phyloP scores from a whole-genome alignment of 2,797 vertebrate genomes.

The Aplochiton taeniatus region DNA sequence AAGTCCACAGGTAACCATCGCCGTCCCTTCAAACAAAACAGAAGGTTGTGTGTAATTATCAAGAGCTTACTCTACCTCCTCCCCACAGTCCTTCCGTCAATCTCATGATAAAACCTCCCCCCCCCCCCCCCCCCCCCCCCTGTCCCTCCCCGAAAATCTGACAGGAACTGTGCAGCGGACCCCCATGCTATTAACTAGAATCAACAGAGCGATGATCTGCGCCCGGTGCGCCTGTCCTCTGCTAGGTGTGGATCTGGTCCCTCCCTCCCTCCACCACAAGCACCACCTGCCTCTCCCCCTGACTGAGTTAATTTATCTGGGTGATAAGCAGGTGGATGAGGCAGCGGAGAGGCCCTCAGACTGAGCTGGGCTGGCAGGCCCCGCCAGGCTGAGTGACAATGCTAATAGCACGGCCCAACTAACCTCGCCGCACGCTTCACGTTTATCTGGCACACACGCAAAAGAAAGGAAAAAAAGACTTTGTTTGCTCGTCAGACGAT shows the following conservation, averaged over 20 bases:
- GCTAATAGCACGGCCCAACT: slow-evolving; percentile 81
- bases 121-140: slow-evolving; percentile 10
- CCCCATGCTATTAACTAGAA: slow-evolving; percentile 77
- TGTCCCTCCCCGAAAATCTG: slow-evolving; percentile 66
- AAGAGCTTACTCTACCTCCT: slow-evolving; percentile 69
- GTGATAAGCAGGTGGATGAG: slow-evolving; percentile 81
- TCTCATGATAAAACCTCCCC: slow-evolving; percentile 39
- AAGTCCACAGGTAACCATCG: neutral
- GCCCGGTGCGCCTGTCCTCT: slow-evolving; percentile 74
- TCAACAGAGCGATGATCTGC: slow-evolving; percentile 80
- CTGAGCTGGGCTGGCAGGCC: slow-evolving; percentile 80
- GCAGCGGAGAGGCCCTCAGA: slow-evolving; percentile 74
- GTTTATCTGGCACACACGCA: slow-evolving; percentile 76
- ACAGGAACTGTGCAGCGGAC: slow-evolving; percentile 57
- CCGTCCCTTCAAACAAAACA: slow-evolving; percentile 66
- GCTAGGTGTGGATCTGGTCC: slow-evolving; percentile 72
- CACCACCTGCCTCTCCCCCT: slow-evolving; percentile 64
- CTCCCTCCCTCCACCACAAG: slow-evolving; percentile 24
- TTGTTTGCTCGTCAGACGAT: slow-evolving; percentile 82
- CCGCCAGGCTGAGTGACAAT: slow-evolving; percentile 86
- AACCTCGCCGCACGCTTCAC: slow-evolving; percentile 78
- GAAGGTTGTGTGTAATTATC: slow-evolving; percentile 71
- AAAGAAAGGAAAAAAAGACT: slow-evolving; percentile 57
- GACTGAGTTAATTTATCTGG: slow-evolving; percentile 79
- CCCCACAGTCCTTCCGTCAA: slow-evolving; percentile 22